Percentiles rank a stretch among this genome's conserved stretches.
phyloP scores from a whole-genome alignment of 2,888 invertebrate genomes.

The Callyntrura sp. region DNA sequence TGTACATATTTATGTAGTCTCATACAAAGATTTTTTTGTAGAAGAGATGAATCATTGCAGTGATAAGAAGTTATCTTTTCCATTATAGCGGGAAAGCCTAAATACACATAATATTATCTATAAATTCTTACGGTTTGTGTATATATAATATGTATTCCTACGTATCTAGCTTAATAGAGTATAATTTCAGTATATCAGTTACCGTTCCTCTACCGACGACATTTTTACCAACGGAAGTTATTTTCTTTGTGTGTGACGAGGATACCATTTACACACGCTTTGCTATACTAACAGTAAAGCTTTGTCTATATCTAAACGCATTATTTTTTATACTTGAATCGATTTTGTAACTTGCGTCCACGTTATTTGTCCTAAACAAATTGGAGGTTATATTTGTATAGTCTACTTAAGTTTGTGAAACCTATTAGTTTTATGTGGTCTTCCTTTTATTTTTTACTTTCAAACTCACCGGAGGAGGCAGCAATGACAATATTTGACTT shows the following conservation, averaged over 20 bases:
- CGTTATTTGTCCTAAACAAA: slow-evolving; percentile 12
- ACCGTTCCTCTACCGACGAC: slow-evolving; percentile 63
- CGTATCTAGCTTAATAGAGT: slow-evolving; percentile 51
- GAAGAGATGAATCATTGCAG: slow-evolving; percentile 9
- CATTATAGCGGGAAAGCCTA: slow-evolving; percentile 59
- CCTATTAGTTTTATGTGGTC: background rate
- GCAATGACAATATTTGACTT: background rate
- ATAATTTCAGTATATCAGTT: slow-evolving; percentile 74
- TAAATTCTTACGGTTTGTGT: too few species aligned
- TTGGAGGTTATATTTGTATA: background rate
- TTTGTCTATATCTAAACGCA: background rate
- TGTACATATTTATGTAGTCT: slow-evolving; percentile 67
- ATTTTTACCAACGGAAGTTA: slow-evolving; percentile 56
- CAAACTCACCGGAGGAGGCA: background rate
- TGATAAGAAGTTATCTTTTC: slow-evolving; percentile 4
- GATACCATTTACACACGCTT: background rate
- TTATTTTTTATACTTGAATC: background rate
- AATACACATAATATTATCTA: too few species aligned
- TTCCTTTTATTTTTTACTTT: background rate
- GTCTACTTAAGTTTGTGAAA: background rate
- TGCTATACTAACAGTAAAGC: background rate
- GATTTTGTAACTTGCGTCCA: background rate
- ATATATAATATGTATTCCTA: slow-evolving; percentile 2
- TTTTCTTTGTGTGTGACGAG: slow-evolving; percentile 5
- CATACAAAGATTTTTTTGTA: slow-evolving; percentile 70